Percentiles rank a stretch among this genome's conserved stretches.
These are phyloP conservation scores for Sinocyclocheilus anophthalmus DNA, from an alignment of 2,113 vertebrate species.

Conservation along the genomic window DNA sequence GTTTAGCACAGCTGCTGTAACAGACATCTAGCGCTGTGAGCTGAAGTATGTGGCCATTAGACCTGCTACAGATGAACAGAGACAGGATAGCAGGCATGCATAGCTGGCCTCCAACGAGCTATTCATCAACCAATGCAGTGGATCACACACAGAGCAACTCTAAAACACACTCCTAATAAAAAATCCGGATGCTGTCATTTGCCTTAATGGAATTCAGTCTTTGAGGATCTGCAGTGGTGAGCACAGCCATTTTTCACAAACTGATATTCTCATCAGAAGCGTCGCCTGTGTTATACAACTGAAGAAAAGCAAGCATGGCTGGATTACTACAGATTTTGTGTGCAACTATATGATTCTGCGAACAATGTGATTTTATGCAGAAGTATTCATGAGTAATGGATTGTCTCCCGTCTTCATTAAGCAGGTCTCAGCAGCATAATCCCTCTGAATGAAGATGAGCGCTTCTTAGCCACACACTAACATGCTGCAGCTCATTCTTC, in stretches of 20 bases:
- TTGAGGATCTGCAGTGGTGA: not conserved
- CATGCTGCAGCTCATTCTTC: slow-evolving; percentile 23
- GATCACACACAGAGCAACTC: not conserved
- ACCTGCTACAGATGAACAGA: not conserved
- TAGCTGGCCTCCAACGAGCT: not conserved
- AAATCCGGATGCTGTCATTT: not conserved
- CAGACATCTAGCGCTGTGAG: not conserved
- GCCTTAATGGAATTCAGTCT: not conserved
- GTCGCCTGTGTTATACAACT: not conserved
- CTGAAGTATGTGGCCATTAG: slow-evolving; percentile 22
- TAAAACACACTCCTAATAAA: slow-evolving; percentile 24
- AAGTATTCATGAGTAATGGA: slow-evolving; percentile 15
- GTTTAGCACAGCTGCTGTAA: not conserved
- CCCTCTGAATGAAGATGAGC: slow-evolving; percentile 13
- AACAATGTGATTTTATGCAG: slow-evolving; percentile 19
- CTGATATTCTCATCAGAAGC: slow-evolving; percentile 17
- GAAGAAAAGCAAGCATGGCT: not conserved
- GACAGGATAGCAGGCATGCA: not conserved
- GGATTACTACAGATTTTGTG: slow-evolving; percentile 27
- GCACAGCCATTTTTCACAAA: not conserved
- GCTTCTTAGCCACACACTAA: slow-evolving; percentile 13
- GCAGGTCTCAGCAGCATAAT: slow-evolving; percentile 23
- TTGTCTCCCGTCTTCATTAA: slow-evolving; percentile 29
- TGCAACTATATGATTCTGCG: not conserved
- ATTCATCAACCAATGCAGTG: slow-evolving; percentile 2